phyloP scores from a whole-genome alignment of 92 coral and sea anemone genomes.

The Blastomussa wellsi region DNA sequence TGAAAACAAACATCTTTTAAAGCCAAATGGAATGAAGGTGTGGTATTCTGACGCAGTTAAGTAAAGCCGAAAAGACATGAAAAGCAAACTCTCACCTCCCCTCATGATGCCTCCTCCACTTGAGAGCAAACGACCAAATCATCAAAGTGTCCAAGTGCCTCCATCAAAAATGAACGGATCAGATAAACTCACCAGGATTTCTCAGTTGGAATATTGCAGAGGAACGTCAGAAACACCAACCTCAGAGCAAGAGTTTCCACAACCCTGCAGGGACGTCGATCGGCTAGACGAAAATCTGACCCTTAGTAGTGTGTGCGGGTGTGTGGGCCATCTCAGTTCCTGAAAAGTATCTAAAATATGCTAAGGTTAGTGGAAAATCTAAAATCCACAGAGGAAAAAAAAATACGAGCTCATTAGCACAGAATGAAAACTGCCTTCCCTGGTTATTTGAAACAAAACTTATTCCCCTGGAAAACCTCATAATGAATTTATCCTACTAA shows the following conservation, averaged over 20 bases:
- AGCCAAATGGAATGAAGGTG: not conserved
- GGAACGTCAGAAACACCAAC: not conserved
- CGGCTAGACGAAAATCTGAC: not conserved
- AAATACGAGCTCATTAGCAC: not conserved
- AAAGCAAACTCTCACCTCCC: not conserved
- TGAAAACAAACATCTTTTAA: not conserved
- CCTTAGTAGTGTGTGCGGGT: not conserved
- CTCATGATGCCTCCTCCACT: not conserved
- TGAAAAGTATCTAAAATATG: not conserved
- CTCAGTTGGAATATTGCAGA: slow-evolving; percentile 1
- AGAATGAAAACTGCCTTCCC: not conserved
- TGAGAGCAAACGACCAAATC: not conserved
- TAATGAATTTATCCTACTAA: not conserved
- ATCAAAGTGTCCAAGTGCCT: not conserved
- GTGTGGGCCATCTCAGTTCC: slow-evolving; percentile 4
- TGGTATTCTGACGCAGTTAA: not conserved
- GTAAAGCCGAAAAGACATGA: not conserved
- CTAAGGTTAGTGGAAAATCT: not conserved
- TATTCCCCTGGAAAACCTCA: not conserved
- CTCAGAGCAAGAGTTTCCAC: slow-evolving; percentile 3
- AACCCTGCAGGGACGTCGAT: not conserved
- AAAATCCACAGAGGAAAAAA: not conserved
- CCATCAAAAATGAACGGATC: not conserved
- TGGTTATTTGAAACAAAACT: not conserved
- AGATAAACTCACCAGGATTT: not conserved